Evolutionary conservation across 2,797 vertebrate species (phyloP), one percentile per base, ranked within the genome.

Genomic region (Dallia pectoralis): DNA sequence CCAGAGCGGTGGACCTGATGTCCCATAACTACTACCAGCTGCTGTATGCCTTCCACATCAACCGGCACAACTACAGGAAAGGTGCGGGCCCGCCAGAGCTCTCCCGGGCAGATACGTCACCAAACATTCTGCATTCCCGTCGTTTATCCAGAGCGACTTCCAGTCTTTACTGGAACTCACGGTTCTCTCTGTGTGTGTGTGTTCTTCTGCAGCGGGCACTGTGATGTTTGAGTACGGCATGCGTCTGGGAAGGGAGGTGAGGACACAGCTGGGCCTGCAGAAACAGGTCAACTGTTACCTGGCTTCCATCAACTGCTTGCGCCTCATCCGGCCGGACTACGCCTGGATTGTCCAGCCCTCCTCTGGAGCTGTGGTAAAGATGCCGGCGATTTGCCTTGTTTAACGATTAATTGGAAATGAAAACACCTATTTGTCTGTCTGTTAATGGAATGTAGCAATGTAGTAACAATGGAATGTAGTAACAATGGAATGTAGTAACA

Each of bases 1-100:
- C 97, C 5, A 86, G 97, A 61, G 95, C 97, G 0, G 91, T 98
- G 75, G 97, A 99, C 79, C 94, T 99, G 19, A 94, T 98, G 91
- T 92, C 95, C 56, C 97, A 99, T 71, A 99, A 97, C 74, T 98
- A 98, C 89, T 99, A 98, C 0, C 97, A 98, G 88, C 93, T 99
- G 73, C 94, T 98, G 0, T 98, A 98, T 0, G 95, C 97, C 8
- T 99, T 98, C 87, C 97, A 99, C 76, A 91, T 98, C 86, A 94
- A 96, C 87, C 93, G 97, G 8, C 96, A 98, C 91, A 99, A 99
- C 89, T 98, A 96, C 86, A 93, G 97, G 74, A 98, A 98, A 93
- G 97, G 97, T 97, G 72, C 75, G 25, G 5, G 5, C 19, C 22
- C 4, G 33, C 3, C 3, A 8, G 8, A 8, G 7, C 16, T 33